Conservation (phyloP, 2,113 vertebrate genomes). For the Lycaon pictus region DNA sequence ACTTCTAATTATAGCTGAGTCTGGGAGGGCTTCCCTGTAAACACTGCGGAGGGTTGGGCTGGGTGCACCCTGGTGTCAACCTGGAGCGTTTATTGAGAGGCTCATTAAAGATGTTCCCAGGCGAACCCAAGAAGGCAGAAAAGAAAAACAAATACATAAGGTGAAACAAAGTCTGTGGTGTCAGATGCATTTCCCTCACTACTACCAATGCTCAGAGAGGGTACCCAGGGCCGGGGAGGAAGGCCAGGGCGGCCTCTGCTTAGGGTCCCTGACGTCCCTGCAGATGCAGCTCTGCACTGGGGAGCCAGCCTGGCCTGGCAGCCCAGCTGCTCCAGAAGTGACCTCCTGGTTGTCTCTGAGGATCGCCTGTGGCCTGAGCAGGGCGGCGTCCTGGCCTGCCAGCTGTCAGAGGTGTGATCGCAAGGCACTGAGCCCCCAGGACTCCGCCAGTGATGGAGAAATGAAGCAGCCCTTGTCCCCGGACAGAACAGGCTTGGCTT, state of each 20-base stretch:
- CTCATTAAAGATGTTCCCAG: neutral
- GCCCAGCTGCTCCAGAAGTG: neutral
- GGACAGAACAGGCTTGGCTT: neutral
- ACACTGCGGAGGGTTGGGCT: neutral
- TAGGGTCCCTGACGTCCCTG: neutral
- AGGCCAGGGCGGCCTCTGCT: neutral
- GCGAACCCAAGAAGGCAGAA: neutral
- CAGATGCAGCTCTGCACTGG: neutral
- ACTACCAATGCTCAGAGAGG: neutral
- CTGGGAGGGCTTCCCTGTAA: slow-evolving; percentile 54
- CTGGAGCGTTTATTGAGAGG: neutral
- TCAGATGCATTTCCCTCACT: neutral
- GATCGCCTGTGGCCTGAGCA: neutral
- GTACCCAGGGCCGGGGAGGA: fast-evolving
- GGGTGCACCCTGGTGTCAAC: neutral
- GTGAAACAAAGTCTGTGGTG: neutral
- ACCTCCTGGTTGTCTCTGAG: neutral
- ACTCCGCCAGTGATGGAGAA: neutral
- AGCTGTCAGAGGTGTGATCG: neutral
- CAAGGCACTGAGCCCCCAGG: neutral
- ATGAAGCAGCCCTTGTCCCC: neutral
- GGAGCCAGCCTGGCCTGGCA: neutral
- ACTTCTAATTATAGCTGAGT: slow-evolving; percentile 67
- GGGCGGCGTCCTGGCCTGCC: too few species aligned
- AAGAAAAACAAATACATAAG: neutral